phyloP scores from a whole-genome alignment of 2,888 invertebrate species.

The Ecliptopera silaceata region DNA sequence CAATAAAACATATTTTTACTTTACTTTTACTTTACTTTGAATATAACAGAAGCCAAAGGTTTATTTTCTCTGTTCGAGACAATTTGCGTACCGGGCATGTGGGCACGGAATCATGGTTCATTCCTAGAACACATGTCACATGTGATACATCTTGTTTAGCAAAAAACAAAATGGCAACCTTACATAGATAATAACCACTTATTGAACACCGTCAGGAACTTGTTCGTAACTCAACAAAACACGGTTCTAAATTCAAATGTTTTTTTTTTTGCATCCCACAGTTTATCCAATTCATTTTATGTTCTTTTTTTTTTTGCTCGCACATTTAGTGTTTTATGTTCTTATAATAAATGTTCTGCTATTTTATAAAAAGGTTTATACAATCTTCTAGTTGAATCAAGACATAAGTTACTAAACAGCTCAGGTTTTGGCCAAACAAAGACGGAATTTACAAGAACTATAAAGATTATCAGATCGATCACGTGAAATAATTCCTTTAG shows the following conservation, averaged over 20 bases:
- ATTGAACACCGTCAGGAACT: conserved; percentile 48
- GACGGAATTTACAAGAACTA: background rate
- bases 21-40: background rate
- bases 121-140: conserved; percentile 74
- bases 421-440: background rate
- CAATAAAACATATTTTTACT: no score
- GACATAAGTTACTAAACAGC: background rate
- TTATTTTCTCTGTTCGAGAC: conserved; percentile 2
- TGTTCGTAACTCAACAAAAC: conserved; percentile 4
- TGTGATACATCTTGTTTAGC: conserved; percentile 61
- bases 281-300: background rate
- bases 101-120: conserved; percentile 53
- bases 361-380: no score
- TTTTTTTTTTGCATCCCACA: no score
- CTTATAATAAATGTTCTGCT: no score
- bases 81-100: conserved; percentile 53
- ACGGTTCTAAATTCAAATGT: conserved; percentile 8
- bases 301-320: background rate
- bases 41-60: conserved; percentile 5
- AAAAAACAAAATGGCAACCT: conserved; percentile 51
- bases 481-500: background rate
- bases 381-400: no score
- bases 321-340: no score
- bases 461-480: background rate
- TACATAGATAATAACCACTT: conserved; percentile 49